Base-by-base conservation (phyloP, 2,113 vertebrate species). In the Brachyistius frenatus region DNA sequence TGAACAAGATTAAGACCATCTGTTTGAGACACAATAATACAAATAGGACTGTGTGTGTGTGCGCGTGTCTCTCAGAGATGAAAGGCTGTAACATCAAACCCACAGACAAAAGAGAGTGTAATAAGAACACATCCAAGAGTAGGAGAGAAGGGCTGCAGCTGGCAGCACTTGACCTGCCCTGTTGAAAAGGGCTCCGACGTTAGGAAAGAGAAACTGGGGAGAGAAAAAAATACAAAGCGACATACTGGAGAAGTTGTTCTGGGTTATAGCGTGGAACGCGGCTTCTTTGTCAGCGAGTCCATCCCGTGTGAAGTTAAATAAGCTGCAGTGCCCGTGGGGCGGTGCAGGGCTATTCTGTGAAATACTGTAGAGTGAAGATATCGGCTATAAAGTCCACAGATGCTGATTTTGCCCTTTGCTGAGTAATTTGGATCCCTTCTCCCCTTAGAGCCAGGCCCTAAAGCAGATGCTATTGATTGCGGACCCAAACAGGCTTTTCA, bases 1-100 rank as follows among this genome's bases (percentile, higher is more conserved):
- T 33, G 71, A 47, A 33, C 32, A 41, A 46, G 30, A 4, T 60
- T 58, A 30, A 35, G 62, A 71, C 37, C 41, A 37, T 63, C 49
- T 67, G 7, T 68, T 80, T 39, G 62, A 55, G 61, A 57, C 52
- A 65, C 63, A 81, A 31, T 31, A 47, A 76, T 47, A 76, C 7
- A 70, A n/a, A 77, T 2, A 56, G 30, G 55, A 55, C 53, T 55
- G 71, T 54, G 55, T 47, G 23, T 23, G 23, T 23, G 23, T 23
- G 23, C 23, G 23, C 23, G 23, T 23, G 14, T 66, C 14, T 84
- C 55, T 67, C 52, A 16, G 41, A 75, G 76, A 89, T 92, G 80
- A 92, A 91, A 92, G 88, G 67, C 57, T 65, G 44, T 3, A 80
- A 86, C 69, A 88, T 91, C 81, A 87, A 88, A 84, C 63, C 49